phyloP scores from a whole-genome alignment of 2,888 invertebrate species.

The Tetramorium bicarinatum region DNA sequence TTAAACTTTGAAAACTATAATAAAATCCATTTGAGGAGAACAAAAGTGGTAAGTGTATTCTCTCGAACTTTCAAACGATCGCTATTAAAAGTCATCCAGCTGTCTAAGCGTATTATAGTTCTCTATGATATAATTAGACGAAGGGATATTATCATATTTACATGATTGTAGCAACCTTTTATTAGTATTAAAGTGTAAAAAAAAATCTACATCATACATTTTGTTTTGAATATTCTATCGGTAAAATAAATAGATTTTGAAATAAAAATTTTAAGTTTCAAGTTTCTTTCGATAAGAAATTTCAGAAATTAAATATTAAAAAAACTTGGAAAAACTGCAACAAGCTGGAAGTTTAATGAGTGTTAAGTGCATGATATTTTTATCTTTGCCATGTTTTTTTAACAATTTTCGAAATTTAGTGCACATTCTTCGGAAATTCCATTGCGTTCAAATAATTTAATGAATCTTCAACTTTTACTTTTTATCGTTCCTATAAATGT shows the following conservation, averaged over 20 bases:
- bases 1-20: conserved; percentile 35
- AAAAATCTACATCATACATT: neutral
- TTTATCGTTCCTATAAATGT: neutral
- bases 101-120: neutral
- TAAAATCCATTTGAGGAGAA: neutral
- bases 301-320: neutral
- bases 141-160: neutral
- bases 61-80: conserved; percentile 19
- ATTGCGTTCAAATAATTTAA: neutral
- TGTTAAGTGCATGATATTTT: neutral
- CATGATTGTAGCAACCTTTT: neutral
- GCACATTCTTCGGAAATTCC: neutral
- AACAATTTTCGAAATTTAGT: conserved; percentile 11
- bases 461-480: neutral
- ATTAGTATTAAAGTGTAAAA: neutral
- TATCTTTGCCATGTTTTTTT: neutral
- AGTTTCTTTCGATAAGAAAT: neutral
- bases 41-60: neutral
- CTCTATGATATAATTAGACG: conserved; percentile 8
- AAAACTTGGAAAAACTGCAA: neutral
- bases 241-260: conserved; percentile 2
- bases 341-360: neutral
- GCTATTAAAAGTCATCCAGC: conserved; percentile 3
- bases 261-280: neutral
- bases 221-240: neutral